Base-by-base conservation (phyloP, 1,140 invertebrate species). In the Anastatus disparis region DNA sequence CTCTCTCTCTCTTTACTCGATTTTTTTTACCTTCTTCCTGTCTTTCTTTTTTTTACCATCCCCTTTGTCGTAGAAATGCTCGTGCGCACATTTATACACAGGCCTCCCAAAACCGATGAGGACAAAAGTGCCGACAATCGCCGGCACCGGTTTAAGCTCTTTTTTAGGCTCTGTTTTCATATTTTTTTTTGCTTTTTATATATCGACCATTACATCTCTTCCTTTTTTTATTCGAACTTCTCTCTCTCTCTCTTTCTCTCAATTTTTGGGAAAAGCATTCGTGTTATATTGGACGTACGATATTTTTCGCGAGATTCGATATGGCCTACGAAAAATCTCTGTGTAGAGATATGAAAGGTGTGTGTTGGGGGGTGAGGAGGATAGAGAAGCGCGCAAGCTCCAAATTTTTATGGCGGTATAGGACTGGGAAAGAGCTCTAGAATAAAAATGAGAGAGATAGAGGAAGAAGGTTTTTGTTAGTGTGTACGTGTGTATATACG, bases 381-480 rank as follows among this genome's bases (percentile, higher is more conserved):
- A 10, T 6, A 35, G n/a, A n/a, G n/a, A n/a, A n/a, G n/a, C 55
- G 29, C 6, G 35, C 2, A 29, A 7, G 2, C 8, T 40, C 22
- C 63, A 40, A 42, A 65, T 44, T 64, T 55, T 65, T 42, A 42
- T 27, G 63, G 22, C 22, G 26, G 13, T 64, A 40, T 64, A 64
- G 48, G 48, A 52, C 6, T n/a, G n/a, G n/a, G 20, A 9, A 40
- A n/a, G 24, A 6, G 3, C 40, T 3, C 40, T 46, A 15, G 29
- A 27, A 46, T 29, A 24, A 22, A 26, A 15, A 22, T 4, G 15
- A 29, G 17, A n/a, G 31, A 38, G 31, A n/a, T 29, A n/a, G 20
- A 26, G n/a, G n/a, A n/a, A n/a, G n/a, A n/a, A n/a, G n/a, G n/a
- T n/a, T n/a, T n/a, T n/a, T n/a, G n/a, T n/a, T n/a, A n/a, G n/a